phyloP scores from a whole-genome alignment of 2,888 invertebrate genomes.

The Alloplasta piceator region DNA sequence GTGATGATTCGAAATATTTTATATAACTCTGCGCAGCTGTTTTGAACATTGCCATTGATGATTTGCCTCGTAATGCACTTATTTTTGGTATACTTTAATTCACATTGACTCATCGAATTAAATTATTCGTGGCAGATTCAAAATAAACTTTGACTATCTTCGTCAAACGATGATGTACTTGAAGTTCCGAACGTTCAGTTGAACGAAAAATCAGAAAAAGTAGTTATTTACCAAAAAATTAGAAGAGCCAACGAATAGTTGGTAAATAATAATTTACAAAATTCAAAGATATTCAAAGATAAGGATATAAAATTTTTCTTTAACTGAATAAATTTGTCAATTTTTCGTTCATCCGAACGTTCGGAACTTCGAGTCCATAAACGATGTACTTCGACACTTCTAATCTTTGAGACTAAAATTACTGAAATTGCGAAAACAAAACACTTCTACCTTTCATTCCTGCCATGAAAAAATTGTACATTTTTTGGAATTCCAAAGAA shows the following conservation, averaged over 20 bases:
- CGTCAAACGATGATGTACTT: slow-evolving; percentile 3
- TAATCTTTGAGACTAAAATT: neutral
- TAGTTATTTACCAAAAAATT: too few relatives aligned
- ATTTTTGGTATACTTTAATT: slow-evolving; percentile 38
- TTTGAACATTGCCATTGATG: slow-evolving; percentile 25
- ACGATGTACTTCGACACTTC: neutral
- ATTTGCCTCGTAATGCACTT: slow-evolving; percentile 11
- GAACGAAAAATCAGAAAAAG: too few relatives aligned
- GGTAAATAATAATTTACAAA: too few relatives aligned
- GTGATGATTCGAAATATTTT: slow-evolving; percentile 53
- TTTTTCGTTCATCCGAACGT: too few relatives aligned
- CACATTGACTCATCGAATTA: slow-evolving; percentile 4
- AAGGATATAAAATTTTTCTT: too few relatives aligned
- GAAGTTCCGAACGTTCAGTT: too few relatives aligned
- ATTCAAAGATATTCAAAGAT: too few relatives aligned
- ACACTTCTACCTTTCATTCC: neutral
- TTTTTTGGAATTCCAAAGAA: neutral
- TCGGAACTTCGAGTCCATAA: too few relatives aligned
- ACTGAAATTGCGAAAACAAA: neutral
- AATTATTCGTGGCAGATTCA: neutral
- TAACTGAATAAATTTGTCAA: too few relatives aligned
- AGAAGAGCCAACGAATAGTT: too few relatives aligned
- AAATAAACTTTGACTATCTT: slow-evolving; percentile 9
- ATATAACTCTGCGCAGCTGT: slow-evolving; percentile 37
- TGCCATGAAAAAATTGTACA: neutral